Percentiles rank a stretch among this genome's conserved stretches.
phyloP scores from a whole-genome alignment of 2,113 vertebrate species.

The Peromyscus leucopus region DNA sequence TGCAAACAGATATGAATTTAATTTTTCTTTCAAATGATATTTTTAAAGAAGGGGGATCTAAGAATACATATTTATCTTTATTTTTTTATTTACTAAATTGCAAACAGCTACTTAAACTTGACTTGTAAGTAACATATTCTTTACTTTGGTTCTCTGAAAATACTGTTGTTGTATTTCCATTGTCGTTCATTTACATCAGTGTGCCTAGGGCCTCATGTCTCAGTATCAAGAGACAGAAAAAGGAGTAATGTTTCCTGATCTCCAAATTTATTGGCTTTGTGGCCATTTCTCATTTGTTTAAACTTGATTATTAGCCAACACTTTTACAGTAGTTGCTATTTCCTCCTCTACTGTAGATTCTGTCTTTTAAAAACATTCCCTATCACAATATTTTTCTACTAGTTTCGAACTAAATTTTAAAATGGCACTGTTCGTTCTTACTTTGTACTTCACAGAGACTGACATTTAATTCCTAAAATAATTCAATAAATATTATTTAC shows the following conservation, averaged over 20 bases:
- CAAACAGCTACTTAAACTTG: neutral
- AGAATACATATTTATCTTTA: slow-evolving; percentile 34
- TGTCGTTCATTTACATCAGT: neutral
- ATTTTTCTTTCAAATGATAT: slow-evolving; percentile 71
- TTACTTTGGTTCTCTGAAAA: slow-evolving; percentile 1
- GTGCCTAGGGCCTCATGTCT: neutral
- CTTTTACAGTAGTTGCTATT: neutral
- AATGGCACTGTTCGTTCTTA: neutral
- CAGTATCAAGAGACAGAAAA: neutral
- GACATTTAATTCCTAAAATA: neutral
- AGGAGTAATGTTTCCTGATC: neutral
- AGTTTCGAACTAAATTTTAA: neutral
- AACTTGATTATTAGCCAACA: neutral
- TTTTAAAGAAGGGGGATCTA: slow-evolving; percentile 59
- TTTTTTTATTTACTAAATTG: slow-evolving; percentile 48
- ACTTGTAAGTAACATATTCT: neutral
- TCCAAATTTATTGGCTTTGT: slow-evolving; percentile 6
- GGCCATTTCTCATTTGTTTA: neutral
- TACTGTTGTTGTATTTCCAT: neutral
- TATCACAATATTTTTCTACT: neutral
- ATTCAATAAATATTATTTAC: neutral
- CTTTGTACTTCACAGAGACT: neutral
- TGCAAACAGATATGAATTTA: slow-evolving; percentile 77
- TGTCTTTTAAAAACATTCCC: neutral
- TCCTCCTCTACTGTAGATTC: neutral